A percentile compares a stretch with the other conserved stretches of the same genome.
Conservation (phyloP, 64 coral and sea anemone species). For the Anthopleura sola region DNA sequence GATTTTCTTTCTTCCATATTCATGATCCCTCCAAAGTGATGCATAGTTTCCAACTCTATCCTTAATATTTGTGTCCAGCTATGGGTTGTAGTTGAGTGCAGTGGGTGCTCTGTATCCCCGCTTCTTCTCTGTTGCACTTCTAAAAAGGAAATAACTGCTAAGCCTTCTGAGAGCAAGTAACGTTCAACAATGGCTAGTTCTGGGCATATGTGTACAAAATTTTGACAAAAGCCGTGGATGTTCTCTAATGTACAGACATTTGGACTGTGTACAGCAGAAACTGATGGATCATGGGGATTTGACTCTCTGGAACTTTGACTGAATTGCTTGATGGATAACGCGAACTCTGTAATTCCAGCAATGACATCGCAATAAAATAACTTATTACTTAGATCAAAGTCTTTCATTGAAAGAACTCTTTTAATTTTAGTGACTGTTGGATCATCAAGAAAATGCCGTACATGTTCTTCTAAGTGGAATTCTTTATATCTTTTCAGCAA, state of each 20-base stretch:
- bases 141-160: not conserved
- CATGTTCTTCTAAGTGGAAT: constrained; percentile 28
- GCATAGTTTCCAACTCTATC: constrained; percentile 2
- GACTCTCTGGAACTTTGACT: too few species aligned
- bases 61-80: not conserved
- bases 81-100: not conserved
- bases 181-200: not conserved
- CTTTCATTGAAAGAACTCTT: constrained; percentile 27
- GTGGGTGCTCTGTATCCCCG: constrained; percentile 7
- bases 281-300: too few species aligned
- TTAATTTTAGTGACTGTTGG: not conserved
- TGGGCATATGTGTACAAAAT: not conserved
- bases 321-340: not conserved
- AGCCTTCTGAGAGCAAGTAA: not conserved
- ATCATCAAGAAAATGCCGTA: constrained; percentile 20
- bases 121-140: not conserved
- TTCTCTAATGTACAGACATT: not conserved
- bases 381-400: constrained; percentile 32
- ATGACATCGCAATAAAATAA: constrained; percentile 30
- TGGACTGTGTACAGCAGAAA: too few species aligned
- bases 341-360: constrained; percentile 28
- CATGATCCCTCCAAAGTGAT: constrained; percentile 19
- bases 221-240: not conserved
- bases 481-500: constrained; percentile 34
- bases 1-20: constrained; percentile 31